Percentiles rank a stretch among this genome's conserved stretches.
phyloP scores from a whole-genome alignment of 2,797 vertebrate genomes.

The Myioborus melanocephalus region DNA sequence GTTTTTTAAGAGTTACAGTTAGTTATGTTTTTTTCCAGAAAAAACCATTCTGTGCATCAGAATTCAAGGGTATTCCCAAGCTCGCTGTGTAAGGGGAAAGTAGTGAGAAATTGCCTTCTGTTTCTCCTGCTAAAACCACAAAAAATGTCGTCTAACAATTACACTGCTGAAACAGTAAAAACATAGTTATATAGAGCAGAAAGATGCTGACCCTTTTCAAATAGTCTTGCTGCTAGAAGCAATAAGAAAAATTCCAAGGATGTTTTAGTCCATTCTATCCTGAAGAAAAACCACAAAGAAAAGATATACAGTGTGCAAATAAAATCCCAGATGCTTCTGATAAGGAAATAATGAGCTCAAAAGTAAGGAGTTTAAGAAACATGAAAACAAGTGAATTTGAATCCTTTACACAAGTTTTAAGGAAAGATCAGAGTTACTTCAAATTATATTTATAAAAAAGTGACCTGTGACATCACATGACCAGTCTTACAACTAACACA shows the following conservation, averaged over 20 bases:
- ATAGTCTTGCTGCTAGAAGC: neutral
- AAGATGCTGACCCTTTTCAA: neutral
- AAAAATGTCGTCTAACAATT: neutral
- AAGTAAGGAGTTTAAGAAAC: neutral
- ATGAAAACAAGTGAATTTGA: neutral
- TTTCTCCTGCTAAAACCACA: neutral
- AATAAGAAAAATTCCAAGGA: neutral
- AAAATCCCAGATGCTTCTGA: neutral
- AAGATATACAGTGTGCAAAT: neutral
- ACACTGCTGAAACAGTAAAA: neutral
- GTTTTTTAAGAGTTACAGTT: neutral
- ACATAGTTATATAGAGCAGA: neutral
- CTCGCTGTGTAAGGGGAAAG: accelerated
- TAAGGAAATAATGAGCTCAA: neutral
- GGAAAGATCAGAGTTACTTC: neutral
- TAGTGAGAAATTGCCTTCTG: neutral
- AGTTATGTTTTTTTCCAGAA: neutral
- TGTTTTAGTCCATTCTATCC: neutral
- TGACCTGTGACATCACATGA: neutral
- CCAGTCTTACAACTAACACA: neutral
- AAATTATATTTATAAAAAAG: neutral
- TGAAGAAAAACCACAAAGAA: neutral
- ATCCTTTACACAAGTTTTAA: neutral
- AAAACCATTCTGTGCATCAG: neutral
- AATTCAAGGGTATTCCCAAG: neutral